phyloP scores from a whole-genome alignment of 2,113 vertebrate species.

The Zapornia atra region DNA sequence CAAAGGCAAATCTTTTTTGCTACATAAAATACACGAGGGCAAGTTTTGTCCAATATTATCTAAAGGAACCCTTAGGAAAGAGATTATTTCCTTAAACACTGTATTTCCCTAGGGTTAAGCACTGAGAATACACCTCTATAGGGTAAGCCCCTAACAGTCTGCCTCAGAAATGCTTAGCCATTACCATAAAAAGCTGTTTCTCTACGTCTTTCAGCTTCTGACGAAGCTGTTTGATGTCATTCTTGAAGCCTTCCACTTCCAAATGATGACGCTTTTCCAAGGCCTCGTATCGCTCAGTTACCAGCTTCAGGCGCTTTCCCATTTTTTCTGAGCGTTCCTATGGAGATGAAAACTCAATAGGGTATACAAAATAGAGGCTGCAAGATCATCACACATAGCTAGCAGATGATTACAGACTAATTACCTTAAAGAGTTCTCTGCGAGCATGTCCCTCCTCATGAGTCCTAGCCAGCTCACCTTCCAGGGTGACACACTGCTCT shows the following conservation, averaged over 20 bases:
- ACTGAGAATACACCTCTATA: not conserved
- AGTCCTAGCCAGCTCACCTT: slow-evolving; percentile 88
- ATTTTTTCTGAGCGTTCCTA: slow-evolving; percentile 92
- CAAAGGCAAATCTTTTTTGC: not conserved
- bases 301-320: slow-evolving; percentile 87
- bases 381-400: not conserved
- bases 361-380: not conserved
- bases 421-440: slow-evolving; percentile 90
- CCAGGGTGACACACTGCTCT: slow-evolving; percentile 89
- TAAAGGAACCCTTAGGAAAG: not conserved
- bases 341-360: not conserved
- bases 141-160: not conserved
- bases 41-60: not conserved
- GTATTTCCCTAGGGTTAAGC: not conserved
- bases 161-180: not conserved
- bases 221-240: slow-evolving; percentile 87
- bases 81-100: not conserved
- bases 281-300: slow-evolving; percentile 90
- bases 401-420: not conserved
- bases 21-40: not conserved
- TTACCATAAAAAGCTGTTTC: slow-evolving; percentile 90
- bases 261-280: slow-evolving; percentile 88
- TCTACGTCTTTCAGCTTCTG: slow-evolving; percentile 92
- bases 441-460: slow-evolving; percentile 87
- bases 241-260: slow-evolving; percentile 95